These are phyloP conservation scores for Marronus borbonicus DNA, from an alignment of 2,888 invertebrate genomes.

Conservation along the genomic window DNA sequence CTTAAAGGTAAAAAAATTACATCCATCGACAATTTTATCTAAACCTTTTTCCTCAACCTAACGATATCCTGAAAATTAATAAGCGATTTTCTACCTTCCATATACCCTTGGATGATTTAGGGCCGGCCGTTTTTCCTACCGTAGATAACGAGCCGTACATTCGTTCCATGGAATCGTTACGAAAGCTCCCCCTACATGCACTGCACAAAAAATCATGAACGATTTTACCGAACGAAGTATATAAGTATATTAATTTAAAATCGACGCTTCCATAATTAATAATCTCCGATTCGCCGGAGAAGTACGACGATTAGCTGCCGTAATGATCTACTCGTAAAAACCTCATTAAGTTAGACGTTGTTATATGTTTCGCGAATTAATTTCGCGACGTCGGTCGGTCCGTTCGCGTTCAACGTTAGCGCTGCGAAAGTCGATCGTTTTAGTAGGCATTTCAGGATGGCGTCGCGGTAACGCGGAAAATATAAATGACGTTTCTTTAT, in stretches of 20 bases:
- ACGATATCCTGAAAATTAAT: no score
- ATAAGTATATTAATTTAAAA: constrained; percentile 29
- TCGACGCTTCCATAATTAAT: constrained; percentile 9
- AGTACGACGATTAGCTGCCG: constrained; percentile 26
- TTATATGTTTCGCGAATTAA: constrained; percentile 41
- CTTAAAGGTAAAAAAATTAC: no score
- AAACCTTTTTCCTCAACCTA: no score
- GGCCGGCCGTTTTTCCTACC: not conserved
- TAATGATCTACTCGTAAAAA: constrained; percentile 38
- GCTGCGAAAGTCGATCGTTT: not conserved
- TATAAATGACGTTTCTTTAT: constrained; percentile 35
- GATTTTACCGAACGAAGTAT: not conserved
- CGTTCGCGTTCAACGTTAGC: not conserved
- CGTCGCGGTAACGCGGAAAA: not conserved
- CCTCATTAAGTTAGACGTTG: constrained; percentile 39
- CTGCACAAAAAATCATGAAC: not conserved
- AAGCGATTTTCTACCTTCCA: no score
- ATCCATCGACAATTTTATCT: no score
- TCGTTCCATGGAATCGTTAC: not conserved
- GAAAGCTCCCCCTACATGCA: not conserved
- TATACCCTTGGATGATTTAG: not conserved
- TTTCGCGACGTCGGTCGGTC: constrained; percentile 11
- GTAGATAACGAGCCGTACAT: not conserved
- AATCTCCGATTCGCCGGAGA: constrained; percentile 14
- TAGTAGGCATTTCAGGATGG: not conserved